These are phyloP conservation scores for Battus philenor DNA, from an alignment of 1,140 invertebrate species.

Conservation along the genomic window DNA sequence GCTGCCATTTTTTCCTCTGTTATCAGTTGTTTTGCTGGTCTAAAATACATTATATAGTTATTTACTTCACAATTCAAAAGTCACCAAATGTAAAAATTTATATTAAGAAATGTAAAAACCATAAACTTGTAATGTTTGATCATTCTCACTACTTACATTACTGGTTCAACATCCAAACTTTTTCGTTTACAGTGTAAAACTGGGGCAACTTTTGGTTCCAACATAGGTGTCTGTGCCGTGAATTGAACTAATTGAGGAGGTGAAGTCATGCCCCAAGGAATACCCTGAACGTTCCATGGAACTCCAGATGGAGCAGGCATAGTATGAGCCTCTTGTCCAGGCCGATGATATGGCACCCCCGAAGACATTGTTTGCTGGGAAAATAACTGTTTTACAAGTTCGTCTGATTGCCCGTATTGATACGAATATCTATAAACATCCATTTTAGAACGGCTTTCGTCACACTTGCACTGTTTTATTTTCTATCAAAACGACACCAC, in stretches of 20 bases:
- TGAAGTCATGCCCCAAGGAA: constrained; percentile 61
- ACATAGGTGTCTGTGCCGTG: constrained; percentile 38
- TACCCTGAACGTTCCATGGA: constrained; percentile 63
- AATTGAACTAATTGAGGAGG: constrained; percentile 65
- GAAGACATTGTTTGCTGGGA: constrained; percentile 46
- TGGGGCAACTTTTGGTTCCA: constrained; percentile 31
- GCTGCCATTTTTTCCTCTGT: constrained; percentile 89
- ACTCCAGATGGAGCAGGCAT: constrained; percentile 63
- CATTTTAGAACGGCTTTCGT: constrained; percentile 32
- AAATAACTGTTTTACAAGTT: constrained; percentile 58
- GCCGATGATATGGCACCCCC: constrained; percentile 26
- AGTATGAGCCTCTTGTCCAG: constrained; percentile 33
- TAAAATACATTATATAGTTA: constrained; percentile 33
- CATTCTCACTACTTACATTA: constrained; percentile 65
- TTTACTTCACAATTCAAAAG: neutral
- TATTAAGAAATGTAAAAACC: too few species aligned
- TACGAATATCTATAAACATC: constrained; percentile 57
- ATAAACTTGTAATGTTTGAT: too few species aligned
- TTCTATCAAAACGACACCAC: neutral
- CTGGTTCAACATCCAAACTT: constrained; percentile 56
- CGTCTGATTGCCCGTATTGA: constrained; percentile 54
- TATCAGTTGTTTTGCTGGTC: constrained; percentile 84
- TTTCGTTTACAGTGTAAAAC: constrained; percentile 60
- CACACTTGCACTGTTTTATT: neutral
- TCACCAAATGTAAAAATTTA: too few species aligned